Conservation (phyloP, 2,797 vertebrate species). For the Pygocentrus nattereri region DNA sequence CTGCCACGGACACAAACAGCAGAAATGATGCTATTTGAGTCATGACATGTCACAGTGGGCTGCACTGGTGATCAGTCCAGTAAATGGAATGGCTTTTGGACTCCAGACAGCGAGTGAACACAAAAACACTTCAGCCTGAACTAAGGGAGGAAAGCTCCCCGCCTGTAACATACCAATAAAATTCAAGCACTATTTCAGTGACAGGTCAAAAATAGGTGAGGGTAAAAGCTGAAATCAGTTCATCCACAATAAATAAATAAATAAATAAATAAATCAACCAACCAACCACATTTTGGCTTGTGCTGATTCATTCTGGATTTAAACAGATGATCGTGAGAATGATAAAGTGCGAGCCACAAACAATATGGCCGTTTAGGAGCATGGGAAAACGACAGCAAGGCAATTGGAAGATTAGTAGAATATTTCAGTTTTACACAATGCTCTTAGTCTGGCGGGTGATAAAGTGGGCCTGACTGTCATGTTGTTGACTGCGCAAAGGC, state of each 20-base stretch:
- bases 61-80: slow-evolving; percentile 80
- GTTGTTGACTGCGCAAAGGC: slow-evolving; percentile 31
- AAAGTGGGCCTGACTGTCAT: slow-evolving; percentile 22
- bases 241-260: slow-evolving; percentile 23
- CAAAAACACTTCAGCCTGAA: slow-evolving; percentile 63
- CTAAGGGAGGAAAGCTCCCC: slow-evolving; percentile 57
- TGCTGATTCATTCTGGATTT: slow-evolving; percentile 43
- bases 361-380: slow-evolving; percentile 48
- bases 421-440: slow-evolving; percentile 54
- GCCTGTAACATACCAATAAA: slow-evolving; percentile 57
- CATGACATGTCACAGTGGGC: slow-evolving; percentile 80
- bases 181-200: slow-evolving; percentile 56
- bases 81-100: slow-evolving; percentile 78
- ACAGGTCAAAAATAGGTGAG: slow-evolving; percentile 56
- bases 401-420: slow-evolving; percentile 41
- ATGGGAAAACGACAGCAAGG: slow-evolving; percentile 43
- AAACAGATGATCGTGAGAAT: slow-evolving; percentile 44
- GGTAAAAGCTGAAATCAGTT: slow-evolving; percentile 45
- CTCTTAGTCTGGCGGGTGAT: slow-evolving; percentile 38
- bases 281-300: slow-evolving; percentile 1
- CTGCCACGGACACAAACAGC: slow-evolving; percentile 76
- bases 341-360: slow-evolving; percentile 39
- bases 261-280: too few relatives aligned
- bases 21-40: slow-evolving; percentile 84
- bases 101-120: slow-evolving; percentile 58